Conservation (phyloP, 2,888 invertebrate genomes). For the Eupeodes latifasciatus region DNA sequence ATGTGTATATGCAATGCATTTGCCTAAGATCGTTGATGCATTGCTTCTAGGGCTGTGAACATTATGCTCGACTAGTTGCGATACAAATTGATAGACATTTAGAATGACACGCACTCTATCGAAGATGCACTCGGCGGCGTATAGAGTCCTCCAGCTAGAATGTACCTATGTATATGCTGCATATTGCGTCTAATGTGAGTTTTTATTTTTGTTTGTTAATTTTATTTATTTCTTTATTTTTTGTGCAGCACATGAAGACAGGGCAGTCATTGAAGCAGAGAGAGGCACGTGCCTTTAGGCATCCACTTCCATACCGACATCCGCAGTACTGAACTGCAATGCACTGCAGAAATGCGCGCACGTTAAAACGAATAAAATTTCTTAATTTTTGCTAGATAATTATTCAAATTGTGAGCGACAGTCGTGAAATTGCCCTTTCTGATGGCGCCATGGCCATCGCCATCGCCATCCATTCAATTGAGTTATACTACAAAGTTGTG, state of each 20-base stretch:
- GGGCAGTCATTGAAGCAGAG: constrained; percentile 8
- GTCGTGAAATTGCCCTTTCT: constrained; percentile 62
- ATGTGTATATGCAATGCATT: neutral
- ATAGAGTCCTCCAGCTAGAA: neutral
- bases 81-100: constrained; percentile 75
- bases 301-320: neutral
- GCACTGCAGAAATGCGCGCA: neutral
- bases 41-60: constrained; percentile 63
- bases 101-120: constrained; percentile 72
- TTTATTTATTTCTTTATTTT: constrained; percentile 22
- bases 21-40: constrained; percentile 59
- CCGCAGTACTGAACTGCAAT: neutral
- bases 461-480: constrained; percentile 26
- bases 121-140: constrained; percentile 45
- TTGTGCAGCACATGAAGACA: neutral
- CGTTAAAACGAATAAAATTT: constrained; percentile 39
- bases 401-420: constrained; percentile 69
- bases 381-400: constrained; percentile 53
- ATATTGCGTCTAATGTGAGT: constrained; percentile 50
- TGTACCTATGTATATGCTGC: neutral
- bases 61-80: constrained; percentile 75
- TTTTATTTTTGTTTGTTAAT: constrained; percentile 22
- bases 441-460: constrained; percentile 32
- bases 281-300: constrained; percentile 56
- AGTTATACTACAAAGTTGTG: constrained; percentile 16